phyloP scores from a whole-genome alignment of 1,140 invertebrate species.

The Cydia pomonella region DNA sequence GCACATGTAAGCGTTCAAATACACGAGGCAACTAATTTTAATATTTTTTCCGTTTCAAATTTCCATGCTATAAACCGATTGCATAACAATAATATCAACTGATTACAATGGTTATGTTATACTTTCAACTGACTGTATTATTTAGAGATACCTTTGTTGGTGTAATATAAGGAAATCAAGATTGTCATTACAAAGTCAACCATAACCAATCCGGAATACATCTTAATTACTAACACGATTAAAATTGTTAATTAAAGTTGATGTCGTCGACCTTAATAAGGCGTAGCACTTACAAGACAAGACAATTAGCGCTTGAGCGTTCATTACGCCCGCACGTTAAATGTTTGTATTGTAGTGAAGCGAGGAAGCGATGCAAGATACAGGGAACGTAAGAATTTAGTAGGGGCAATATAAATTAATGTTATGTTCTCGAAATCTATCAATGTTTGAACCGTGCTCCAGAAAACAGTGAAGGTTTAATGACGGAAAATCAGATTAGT shows the following conservation, averaged over 20 bases:
- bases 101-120: no score
- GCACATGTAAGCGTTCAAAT: background rate
- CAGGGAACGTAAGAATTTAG: no score
- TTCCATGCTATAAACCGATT: background rate
- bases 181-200: background rate
- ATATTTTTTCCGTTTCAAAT: background rate
- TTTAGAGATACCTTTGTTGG: no score
- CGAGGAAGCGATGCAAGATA: no score
- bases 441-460: no score
- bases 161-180: background rate
- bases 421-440: no score
- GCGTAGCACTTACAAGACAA: background rate
- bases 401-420: no score
- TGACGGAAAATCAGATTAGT: no score
- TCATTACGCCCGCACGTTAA: background rate
- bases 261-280: constrained; percentile 19
- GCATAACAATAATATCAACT: no score
- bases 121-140: no score
- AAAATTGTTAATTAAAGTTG: background rate
- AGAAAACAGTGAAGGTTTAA: no score
- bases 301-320: background rate
- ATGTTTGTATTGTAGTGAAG: background rate
- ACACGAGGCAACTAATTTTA: constrained; percentile 3
- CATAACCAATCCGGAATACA: background rate
- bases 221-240: background rate